phyloP scores from a whole-genome alignment of 2,888 invertebrate genomes.

The Oscheius sp. region DNA sequence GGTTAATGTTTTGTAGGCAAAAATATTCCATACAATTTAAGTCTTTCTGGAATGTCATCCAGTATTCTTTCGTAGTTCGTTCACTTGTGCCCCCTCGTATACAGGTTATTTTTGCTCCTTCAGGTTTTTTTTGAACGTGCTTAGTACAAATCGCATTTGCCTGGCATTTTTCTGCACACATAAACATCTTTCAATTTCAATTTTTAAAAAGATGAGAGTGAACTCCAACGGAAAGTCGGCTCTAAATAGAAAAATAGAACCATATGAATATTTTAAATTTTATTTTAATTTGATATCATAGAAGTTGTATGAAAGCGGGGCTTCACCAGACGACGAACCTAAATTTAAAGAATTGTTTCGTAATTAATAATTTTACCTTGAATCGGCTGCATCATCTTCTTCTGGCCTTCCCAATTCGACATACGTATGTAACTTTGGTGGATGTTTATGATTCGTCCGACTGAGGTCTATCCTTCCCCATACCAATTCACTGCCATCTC shows the following conservation, averaged over 20 bases:
- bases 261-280: too few relatives aligned
- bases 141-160: slow-evolving; percentile 1
- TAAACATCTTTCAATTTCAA: background rate
- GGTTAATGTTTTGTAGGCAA: background rate
- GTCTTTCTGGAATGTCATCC: slow-evolving; percentile 9
- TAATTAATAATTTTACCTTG: slow-evolving; percentile 2
- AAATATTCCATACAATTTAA: background rate
- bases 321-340: slow-evolving; percentile 10
- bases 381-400: slow-evolving; percentile 25
- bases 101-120: background rate
- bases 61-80: background rate
- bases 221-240: too few relatives aligned
- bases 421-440: slow-evolving; percentile 55
- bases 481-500: slow-evolving; percentile 39
- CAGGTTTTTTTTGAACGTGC: background rate
- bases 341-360: background rate
- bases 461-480: slow-evolving; percentile 58
- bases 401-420: slow-evolving; percentile 42
- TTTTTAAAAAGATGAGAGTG: too few relatives aligned
- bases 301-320: background rate
- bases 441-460: slow-evolving; percentile 55
- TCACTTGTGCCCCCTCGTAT: slow-evolving; percentile 6
- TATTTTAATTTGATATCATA: background rate
- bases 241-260: too few relatives aligned
- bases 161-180: background rate